phyloP scores from a whole-genome alignment of 2,113 vertebrate genomes.

The Ranitomeya variabilis region DNA sequence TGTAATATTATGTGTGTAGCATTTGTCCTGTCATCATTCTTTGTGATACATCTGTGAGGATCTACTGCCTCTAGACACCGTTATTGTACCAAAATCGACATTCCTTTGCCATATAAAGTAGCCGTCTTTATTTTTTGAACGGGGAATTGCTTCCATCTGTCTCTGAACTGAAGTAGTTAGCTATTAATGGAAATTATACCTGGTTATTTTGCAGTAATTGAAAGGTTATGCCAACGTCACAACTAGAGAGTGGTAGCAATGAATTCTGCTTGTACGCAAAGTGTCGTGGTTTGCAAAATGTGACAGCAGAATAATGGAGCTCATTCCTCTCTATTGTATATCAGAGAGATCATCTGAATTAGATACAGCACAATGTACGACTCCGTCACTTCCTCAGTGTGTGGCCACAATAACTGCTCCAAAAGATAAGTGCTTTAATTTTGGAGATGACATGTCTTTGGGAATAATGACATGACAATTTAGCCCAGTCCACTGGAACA shows the following conservation, averaged over 20 bases:
- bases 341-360: slow-evolving; percentile 16
- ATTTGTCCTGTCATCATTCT: background rate
- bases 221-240: slow-evolving; percentile 4
- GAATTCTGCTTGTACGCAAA: slow-evolving; percentile 20
- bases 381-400: background rate
- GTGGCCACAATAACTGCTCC: slow-evolving; percentile 15
- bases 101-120: background rate
- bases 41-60: background rate
- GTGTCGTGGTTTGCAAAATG: slow-evolving; percentile 16
- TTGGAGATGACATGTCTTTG: background rate
- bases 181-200: slow-evolving; percentile 12
- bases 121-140: background rate
- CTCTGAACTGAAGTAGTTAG: background rate
- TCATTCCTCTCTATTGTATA: slow-evolving; percentile 26
- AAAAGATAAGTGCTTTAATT: slow-evolving; percentile 28
- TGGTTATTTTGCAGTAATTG: background rate
- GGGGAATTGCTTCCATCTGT: background rate
- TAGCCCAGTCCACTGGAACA: background rate
- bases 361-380: slow-evolving; percentile 20
- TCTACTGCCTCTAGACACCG: no score
- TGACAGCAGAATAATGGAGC: slow-evolving; percentile 19
- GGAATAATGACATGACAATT: slow-evolving; percentile 7
- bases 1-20: background rate
- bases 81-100: background rate
- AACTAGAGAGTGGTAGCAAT: slow-evolving; percentile 6